These are phyloP conservation scores for Entomobrya multifasciata DNA, from an alignment of 2,888 invertebrate genomes.

Conservation along the genomic window DNA sequence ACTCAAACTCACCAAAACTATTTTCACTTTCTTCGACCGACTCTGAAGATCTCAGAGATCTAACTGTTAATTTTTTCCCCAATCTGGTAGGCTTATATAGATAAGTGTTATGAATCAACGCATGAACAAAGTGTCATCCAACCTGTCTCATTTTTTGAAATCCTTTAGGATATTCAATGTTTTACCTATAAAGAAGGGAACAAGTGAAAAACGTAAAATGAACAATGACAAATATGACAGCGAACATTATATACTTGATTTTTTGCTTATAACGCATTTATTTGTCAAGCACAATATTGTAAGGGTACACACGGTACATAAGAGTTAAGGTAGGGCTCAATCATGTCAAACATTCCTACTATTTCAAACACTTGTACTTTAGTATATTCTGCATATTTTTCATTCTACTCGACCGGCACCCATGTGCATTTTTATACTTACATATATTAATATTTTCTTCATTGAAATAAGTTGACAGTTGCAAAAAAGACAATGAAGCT, in stretches of 20 bases:
- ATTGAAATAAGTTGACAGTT: conserved; percentile 29
- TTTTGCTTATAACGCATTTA: conserved; percentile 14
- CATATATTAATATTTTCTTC: too few species aligned
- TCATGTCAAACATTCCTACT: too few species aligned
- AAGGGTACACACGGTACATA: neutral
- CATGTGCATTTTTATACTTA: too few species aligned
- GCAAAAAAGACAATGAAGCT: conserved; percentile 26
- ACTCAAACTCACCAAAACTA: neutral
- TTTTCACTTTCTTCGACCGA: conserved; percentile 11
- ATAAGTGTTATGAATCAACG: conserved; percentile 8
- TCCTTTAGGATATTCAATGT: neutral
- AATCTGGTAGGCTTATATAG: conserved; percentile 53
- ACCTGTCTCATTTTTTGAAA: conserved; percentile 13
- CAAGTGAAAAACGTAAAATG: neutral
- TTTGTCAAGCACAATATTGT: neutral
- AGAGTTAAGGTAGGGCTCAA: conserved; percentile 3
- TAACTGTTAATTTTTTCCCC: conserved; percentile 40
- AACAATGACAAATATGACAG: conserved; percentile 25
- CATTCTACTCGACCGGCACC: conserved; percentile 8
- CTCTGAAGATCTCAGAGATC: conserved; percentile 29
- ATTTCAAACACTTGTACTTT: too few species aligned
- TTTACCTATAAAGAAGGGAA: neutral
- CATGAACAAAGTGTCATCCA: neutral
- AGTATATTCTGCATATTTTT: neutral
- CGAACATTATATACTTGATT: neutral